phyloP scores from a whole-genome alignment of 2,113 vertebrate genomes.

The Cyprinodon tularosa region DNA sequence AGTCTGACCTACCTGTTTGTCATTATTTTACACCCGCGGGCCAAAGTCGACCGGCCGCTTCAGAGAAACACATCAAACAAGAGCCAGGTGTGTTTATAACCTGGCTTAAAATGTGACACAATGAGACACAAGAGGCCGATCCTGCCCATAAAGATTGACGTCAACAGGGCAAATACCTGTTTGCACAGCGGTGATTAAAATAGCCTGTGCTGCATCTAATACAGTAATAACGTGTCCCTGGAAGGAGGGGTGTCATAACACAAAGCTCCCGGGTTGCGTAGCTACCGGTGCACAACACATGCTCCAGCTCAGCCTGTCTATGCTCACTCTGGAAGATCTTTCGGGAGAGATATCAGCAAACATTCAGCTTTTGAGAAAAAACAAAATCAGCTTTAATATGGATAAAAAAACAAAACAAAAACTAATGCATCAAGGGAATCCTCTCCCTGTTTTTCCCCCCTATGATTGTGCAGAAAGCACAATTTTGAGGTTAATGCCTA shows the following conservation, averaged over 20 bases:
- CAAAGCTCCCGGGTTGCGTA: constrained; percentile 65
- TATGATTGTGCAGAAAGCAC: constrained; percentile 16
- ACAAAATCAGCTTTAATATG: constrained; percentile 14
- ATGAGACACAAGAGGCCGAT: constrained; percentile 37
- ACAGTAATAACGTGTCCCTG: constrained; percentile 71
- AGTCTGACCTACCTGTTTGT: constrained; percentile 59
- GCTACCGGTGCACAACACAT: constrained; percentile 68
- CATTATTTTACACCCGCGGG: constrained; percentile 11
- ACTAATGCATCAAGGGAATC: constrained; percentile 6
- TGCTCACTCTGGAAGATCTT: constrained; percentile 54
- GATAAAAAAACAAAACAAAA: background rate
- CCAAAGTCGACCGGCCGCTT: constrained; percentile 30
- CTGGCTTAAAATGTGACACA: constrained; percentile 27
- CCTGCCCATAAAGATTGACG: constrained; percentile 38
- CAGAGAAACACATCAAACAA: constrained; percentile 5
- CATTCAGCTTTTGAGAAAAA: constrained; percentile 26
- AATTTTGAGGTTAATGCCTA: constrained; percentile 62
- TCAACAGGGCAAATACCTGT: constrained; percentile 42
- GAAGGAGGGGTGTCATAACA: constrained; percentile 72
- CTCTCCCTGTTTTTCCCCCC: constrained; percentile 24
- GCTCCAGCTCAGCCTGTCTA: constrained; percentile 52
- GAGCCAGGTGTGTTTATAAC: constrained; percentile 20
- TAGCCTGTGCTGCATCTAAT: constrained; percentile 66
- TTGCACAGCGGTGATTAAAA: constrained; percentile 58
- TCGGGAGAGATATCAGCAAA: constrained; percentile 47